These are phyloP conservation scores for Ginglymostoma cirratum DNA, from an alignment of 2,113 vertebrate species.

Conservation along the genomic window DNA sequence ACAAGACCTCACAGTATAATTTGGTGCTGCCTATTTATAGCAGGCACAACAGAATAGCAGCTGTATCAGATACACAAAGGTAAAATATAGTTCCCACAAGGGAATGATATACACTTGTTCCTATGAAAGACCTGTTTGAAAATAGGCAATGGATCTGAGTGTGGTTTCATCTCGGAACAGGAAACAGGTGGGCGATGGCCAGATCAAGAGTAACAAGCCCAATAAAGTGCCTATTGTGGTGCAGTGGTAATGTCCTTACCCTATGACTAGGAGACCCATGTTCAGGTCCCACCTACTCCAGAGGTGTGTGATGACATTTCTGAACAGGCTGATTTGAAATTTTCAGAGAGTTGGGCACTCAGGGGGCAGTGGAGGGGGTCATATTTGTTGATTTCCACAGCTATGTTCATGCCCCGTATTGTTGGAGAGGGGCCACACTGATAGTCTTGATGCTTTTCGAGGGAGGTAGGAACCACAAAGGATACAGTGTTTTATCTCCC, in stretches of 20 bases:
- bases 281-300: no score
- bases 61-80: not conserved
- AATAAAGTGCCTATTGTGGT: not conserved
- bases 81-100: not conserved
- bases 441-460: no score
- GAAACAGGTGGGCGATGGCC: not conserved
- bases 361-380: no score
- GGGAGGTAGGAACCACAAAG: no score
- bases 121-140: not conserved
- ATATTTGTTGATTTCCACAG: no score
- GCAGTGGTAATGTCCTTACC: not conserved
- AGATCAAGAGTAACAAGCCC: not conserved
- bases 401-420: no score
- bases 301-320: no score
- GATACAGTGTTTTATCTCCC: no score
- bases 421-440: no score
- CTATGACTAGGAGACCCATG: no score
- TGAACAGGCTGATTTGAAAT: no score
- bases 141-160: not conserved
- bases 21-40: not conserved
- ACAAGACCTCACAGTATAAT: not conserved
- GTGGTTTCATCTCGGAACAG: not conserved
- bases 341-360: no score
- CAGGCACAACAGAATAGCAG: not conserved
- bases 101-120: not conserved